phyloP scores from a whole-genome alignment of 2,888 invertebrate genomes.

The Rhimphoctona megacephalus region DNA sequence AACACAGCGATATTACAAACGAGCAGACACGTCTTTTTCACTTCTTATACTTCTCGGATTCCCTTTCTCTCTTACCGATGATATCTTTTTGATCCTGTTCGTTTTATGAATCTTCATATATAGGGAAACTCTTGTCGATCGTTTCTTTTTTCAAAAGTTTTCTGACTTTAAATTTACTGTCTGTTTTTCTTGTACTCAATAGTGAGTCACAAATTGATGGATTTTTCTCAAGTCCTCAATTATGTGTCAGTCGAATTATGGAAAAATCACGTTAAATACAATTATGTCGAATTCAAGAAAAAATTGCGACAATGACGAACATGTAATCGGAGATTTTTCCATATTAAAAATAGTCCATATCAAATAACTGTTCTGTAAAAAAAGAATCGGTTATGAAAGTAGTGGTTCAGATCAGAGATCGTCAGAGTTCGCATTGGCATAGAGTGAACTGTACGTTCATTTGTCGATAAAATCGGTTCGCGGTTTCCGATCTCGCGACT shows the following conservation, averaged over 20 bases:
- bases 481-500: conserved; percentile 47
- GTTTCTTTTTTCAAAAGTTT: neutral
- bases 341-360: neutral
- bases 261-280: neutral
- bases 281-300: neutral
- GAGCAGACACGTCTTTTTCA: conserved; percentile 28
- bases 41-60: conserved; percentile 25
- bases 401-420: neutral
- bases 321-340: neutral
- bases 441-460: conserved; percentile 25
- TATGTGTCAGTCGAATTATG: neutral
- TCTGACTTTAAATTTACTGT: too few relatives aligned
- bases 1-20: conserved; percentile 29
- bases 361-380: neutral
- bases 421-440: neutral
- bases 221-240: neutral
- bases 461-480: conserved; percentile 56
- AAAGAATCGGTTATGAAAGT: conserved; percentile 9
- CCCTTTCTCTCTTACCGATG: conserved; percentile 25
- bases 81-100: conserved; percentile 38
- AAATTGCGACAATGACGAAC: neutral
- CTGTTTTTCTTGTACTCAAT: neutral
- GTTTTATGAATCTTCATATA: neutral
- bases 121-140: neutral
- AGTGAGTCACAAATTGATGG: neutral